Percentiles rank a stretch among this genome's conserved stretches.
phyloP scores from a whole-genome alignment of 2,113 vertebrate genomes.

The Cynoglossus semilaevis region DNA sequence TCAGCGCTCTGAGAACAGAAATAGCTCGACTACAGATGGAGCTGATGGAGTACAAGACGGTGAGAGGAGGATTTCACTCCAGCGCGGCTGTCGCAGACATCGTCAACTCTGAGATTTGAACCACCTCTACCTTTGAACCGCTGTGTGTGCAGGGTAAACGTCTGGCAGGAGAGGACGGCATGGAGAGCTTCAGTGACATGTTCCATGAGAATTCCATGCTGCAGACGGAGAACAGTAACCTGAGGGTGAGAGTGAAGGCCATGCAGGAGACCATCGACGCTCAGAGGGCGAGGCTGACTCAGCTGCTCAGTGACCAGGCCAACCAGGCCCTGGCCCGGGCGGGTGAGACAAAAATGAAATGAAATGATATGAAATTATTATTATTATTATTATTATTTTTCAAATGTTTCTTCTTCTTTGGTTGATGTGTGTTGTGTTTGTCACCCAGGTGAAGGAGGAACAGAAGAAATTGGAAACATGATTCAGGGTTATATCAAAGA shows the following conservation, averaged over 20 bases:
- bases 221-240: conserved; percentile 93
- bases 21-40: conserved; percentile 95
- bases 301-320: conserved; percentile 90
- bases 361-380: too few relatives aligned
- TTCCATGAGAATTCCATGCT: conserved; percentile 97
- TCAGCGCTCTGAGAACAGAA: conserved; percentile 89
- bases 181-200: conserved; percentile 98
- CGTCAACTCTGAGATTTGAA: too few relatives aligned
- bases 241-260: conserved; percentile 92
- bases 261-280: conserved; percentile 96
- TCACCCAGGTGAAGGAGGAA: conserved; percentile 89
- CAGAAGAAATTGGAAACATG: conserved; percentile 97
- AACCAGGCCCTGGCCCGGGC: conserved; percentile 86
- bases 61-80: too few relatives aligned
- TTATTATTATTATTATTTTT: too few relatives aligned
- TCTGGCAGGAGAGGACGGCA: conserved; percentile 88
- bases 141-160: conserved; percentile 84
- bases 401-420: too few relatives aligned
- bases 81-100: too few relatives aligned
- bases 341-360: conserved; percentile 72
- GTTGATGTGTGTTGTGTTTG: conserved; percentile 1
- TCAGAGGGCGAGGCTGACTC: conserved; percentile 84
- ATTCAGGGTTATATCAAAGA: conserved; percentile 97
- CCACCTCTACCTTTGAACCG: too few relatives aligned
- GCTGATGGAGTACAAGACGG: conserved; percentile 97